A percentile compares a stretch with the other conserved stretches of the same genome.
These are phyloP conservation scores for Eupeodes luniger DNA, from an alignment of 2,888 invertebrate species.

Conservation along the genomic window DNA sequence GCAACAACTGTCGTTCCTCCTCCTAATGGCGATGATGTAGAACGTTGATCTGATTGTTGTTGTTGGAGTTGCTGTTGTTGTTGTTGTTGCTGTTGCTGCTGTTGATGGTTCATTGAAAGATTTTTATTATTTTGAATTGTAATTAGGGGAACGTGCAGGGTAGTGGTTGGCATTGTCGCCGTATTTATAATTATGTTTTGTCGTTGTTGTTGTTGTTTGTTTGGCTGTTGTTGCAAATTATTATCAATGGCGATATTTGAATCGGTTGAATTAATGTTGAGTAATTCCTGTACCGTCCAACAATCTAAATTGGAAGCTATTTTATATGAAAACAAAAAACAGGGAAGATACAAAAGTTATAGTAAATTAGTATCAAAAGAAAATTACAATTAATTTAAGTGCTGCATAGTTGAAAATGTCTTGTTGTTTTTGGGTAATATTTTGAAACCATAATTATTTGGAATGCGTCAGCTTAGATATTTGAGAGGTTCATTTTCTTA, in stretches of 20 bases:
- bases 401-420: slow-evolving; percentile 46
- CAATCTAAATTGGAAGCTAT: slow-evolving; percentile 82
- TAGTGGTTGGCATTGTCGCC: slow-evolving; percentile 79
- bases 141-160: slow-evolving; percentile 78
- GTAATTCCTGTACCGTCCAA: slow-evolving; percentile 81
- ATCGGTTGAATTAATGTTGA: slow-evolving; percentile 81
- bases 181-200: slow-evolving; percentile 81
- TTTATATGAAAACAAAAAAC: slow-evolving; percentile 17
- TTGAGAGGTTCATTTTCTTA: not conserved
- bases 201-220: slow-evolving; percentile 79
- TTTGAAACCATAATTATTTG: not conserved
- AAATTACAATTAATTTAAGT: not conserved
- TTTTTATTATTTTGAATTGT: slow-evolving; percentile 82
- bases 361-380: slow-evolving; percentile 8
- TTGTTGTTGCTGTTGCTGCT: slow-evolving; percentile 53
- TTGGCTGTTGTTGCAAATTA: slow-evolving; percentile 57
- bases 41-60: slow-evolving; percentile 51
- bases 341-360: slow-evolving; percentile 30
- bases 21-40: slow-evolving; percentile 53
- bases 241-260: slow-evolving; percentile 78
- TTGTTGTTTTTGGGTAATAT: slow-evolving; percentile 1
- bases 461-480: not conserved
- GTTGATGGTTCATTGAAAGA: slow-evolving; percentile 78
- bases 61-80: slow-evolving; percentile 55
- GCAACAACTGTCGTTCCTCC: slow-evolving; percentile 25